These are phyloP conservation scores for Passerina amoena DNA, from an alignment of 2,113 vertebrate genomes.

Conservation along the genomic window DNA sequence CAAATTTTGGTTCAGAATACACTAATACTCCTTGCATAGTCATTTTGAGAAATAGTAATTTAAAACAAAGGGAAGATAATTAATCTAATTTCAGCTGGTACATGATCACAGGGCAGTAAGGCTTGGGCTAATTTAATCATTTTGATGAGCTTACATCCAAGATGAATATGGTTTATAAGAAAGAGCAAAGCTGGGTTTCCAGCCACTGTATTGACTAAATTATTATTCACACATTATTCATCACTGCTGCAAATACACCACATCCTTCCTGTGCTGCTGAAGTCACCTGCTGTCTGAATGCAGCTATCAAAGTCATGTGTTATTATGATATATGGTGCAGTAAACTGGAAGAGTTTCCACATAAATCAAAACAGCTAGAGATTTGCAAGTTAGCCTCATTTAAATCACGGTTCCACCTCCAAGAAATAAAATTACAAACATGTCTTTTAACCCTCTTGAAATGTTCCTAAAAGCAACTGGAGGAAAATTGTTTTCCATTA, in stretches of 20 bases:
- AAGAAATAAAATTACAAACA: slow-evolving; percentile 22
- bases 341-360: background rate
- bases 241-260: background rate
- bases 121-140: background rate
- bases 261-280: background rate
- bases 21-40: background rate
- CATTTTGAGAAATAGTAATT: background rate
- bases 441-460: background rate
- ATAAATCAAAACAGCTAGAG: slow-evolving; percentile 28
- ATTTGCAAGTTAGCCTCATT: background rate
- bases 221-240: background rate
- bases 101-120: background rate
- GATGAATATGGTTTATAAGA: background rate
- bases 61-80: background rate
- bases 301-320: background rate
- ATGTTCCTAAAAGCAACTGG: background rate
- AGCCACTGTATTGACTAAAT: background rate
- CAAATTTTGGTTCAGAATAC: background rate
- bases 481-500: slow-evolving; percentile 2
- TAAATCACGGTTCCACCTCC: background rate
- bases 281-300: slow-evolving; percentile 8
- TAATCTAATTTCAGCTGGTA: background rate
- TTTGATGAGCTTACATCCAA: background rate
- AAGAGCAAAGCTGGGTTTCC: background rate
- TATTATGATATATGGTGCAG: background rate